A percentile compares a stretch with the other conserved stretches of the same genome.
These are phyloP conservation scores for Gallinago nigripennis DNA, from an alignment of 2,797 vertebrate genomes.

Conservation along the genomic window DNA sequence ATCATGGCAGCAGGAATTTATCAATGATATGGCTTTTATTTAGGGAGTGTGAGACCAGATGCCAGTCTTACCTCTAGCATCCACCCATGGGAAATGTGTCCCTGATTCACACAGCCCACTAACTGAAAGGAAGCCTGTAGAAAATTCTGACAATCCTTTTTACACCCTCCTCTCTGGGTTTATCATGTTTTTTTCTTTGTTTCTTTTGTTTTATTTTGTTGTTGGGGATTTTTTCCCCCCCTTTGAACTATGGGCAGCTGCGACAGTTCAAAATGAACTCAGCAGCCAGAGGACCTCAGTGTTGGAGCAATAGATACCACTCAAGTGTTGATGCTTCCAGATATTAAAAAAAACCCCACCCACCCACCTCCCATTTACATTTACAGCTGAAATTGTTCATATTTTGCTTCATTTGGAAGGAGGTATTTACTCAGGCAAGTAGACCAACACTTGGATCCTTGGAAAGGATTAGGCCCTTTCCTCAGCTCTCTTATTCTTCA, in stretches of 20 bases:
- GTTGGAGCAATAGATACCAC: not conserved
- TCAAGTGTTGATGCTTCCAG: not conserved
- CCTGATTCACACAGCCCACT: not conserved
- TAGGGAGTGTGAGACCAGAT: not conserved
- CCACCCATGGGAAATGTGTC: not conserved
- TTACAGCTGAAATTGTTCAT: not conserved
- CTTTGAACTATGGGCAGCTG: not conserved
- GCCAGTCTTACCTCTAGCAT: not conserved
- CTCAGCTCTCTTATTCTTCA: not conserved
- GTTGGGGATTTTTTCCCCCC: no score
- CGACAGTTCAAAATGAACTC: not conserved
- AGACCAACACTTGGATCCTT: not conserved
- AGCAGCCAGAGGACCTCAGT: not conserved
- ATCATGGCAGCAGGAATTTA: not conserved
- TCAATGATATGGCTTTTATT: not conserved
- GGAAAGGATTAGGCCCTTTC: not conserved
- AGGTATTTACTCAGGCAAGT: not conserved
- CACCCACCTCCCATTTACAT: not conserved
- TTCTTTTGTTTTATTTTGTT: not conserved
- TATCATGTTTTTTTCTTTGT: not conserved
- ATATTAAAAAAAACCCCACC: not conserved
- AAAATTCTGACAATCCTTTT: not conserved
- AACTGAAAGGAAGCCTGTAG: not conserved
- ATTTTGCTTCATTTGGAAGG: not conserved
- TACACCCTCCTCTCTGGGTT: not conserved